These are phyloP conservation scores for Protonemura montana DNA, from an alignment of 2,888 invertebrate species.

Conservation along the genomic window DNA sequence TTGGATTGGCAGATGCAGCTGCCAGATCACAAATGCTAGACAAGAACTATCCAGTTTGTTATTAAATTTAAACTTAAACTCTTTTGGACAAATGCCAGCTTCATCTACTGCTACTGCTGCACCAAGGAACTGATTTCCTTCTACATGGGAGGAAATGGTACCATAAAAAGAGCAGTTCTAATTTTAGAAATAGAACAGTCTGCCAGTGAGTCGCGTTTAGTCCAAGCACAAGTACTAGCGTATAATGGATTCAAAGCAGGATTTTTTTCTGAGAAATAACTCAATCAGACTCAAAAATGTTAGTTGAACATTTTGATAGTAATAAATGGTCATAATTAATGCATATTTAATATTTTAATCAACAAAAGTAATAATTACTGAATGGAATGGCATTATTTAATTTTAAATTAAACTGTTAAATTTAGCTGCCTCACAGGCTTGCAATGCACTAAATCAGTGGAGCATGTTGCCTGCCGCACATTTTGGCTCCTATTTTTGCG, in stretches of 20 bases:
- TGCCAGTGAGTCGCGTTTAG: background rate
- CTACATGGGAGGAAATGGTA: background rate
- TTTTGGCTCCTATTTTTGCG: background rate
- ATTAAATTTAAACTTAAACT: constrained; percentile 25
- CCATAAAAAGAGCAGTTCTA: constrained; percentile 7
- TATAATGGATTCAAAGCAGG: background rate
- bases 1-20: background rate
- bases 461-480: background rate
- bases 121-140: background rate
- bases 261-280: background rate
- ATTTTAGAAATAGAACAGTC: background rate
- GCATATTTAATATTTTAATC: too few species aligned
- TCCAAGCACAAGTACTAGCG: background rate
- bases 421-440: background rate
- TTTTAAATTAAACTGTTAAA: background rate
- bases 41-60: constrained; percentile 20
- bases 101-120: background rate
- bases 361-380: background rate
- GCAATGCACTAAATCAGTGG: background rate
- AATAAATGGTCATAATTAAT: too few species aligned
- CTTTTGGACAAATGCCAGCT: background rate
- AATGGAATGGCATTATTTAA: background rate
- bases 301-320: too few species aligned
- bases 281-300: too few species aligned
- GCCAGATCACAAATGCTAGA: constrained; percentile 13